Percentiles rank a stretch among this genome's conserved stretches.
These are phyloP conservation scores for Desoria tigrina DNA, from an alignment of 2,888 invertebrate genomes.

Conservation along the genomic window DNA sequence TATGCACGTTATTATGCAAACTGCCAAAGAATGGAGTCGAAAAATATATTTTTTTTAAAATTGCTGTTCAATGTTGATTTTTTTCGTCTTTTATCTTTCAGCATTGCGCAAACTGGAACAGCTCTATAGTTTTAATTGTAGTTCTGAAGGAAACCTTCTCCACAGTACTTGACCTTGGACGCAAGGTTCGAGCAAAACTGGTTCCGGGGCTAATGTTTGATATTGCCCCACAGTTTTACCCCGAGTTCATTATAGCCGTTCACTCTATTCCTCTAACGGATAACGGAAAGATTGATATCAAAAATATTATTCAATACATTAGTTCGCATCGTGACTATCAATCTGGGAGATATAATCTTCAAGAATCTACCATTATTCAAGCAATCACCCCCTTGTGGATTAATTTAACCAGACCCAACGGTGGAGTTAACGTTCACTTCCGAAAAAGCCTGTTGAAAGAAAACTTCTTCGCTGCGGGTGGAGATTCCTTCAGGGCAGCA, in stretches of 20 bases:
- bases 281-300: conserved; percentile 13
- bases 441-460: too few species aligned
- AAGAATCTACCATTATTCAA: not conserved
- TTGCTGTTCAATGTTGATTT: too few species aligned
- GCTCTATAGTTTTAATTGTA: not conserved
- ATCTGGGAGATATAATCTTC: not conserved
- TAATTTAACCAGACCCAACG: too few species aligned
- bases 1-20: too few species aligned
- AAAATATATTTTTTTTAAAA: too few species aligned
- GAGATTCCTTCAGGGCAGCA: not conserved
- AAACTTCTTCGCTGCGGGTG: conserved; percentile 13
- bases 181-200: not conserved
- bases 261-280: conserved; percentile 7
- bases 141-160: not conserved
- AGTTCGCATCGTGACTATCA: not conserved
- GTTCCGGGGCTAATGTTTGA: conserved; percentile 1
- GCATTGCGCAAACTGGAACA: not conserved
- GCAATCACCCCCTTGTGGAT: not conserved
- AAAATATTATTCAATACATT: not conserved
- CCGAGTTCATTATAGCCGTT: conserved; percentile 5
- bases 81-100: too few species aligned
- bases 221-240: conserved; percentile 12
- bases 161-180: not conserved
- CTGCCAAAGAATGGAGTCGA: too few species aligned
- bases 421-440: too few species aligned